Evolutionary conservation across 2,113 vertebrate species (phyloP).

Genomic region (Nymphicus hollandicus): DNA sequence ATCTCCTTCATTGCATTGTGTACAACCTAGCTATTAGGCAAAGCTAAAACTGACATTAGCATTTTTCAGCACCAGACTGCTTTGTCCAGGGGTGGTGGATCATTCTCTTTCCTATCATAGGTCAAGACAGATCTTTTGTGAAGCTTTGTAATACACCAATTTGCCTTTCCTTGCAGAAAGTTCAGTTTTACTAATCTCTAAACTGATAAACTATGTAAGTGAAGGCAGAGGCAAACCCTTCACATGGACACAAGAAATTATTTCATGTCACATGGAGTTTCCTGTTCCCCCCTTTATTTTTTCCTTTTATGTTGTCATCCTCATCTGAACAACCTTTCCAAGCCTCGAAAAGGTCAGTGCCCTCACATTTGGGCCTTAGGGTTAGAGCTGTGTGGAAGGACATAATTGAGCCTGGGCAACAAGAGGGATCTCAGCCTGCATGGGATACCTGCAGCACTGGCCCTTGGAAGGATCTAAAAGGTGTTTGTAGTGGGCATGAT

Average conservation of each 20-base stretch:
- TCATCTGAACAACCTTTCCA: conserved; percentile 27
- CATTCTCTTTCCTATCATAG: background rate
- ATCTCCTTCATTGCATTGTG: background rate
- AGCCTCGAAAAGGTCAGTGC: conserved; percentile 33
- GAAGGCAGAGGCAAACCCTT: background rate
- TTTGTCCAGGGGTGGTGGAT: background rate
- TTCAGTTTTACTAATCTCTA: background rate
- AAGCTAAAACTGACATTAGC: background rate
- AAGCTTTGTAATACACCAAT: background rate
- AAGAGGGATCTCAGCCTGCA: background rate
- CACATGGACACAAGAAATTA: fast-evolving
- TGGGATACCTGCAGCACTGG: background rate
- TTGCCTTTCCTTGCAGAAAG: background rate
- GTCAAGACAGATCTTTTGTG: background rate
- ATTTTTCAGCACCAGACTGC: background rate
- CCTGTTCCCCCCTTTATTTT: background rate
- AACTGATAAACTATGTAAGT: background rate
- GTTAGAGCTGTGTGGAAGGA: conserved; percentile 35
- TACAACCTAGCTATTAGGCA: background rate
- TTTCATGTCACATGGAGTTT: background rate
- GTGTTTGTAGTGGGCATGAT: background rate
- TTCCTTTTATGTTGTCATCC: background rate
- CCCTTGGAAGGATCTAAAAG: conserved; percentile 33
- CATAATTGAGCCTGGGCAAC: conserved; percentile 7
- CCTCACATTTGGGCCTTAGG: background rate